phyloP scores from a whole-genome alignment of 2,113 vertebrate genomes.

The Nycticryphes semicollaris region DNA sequence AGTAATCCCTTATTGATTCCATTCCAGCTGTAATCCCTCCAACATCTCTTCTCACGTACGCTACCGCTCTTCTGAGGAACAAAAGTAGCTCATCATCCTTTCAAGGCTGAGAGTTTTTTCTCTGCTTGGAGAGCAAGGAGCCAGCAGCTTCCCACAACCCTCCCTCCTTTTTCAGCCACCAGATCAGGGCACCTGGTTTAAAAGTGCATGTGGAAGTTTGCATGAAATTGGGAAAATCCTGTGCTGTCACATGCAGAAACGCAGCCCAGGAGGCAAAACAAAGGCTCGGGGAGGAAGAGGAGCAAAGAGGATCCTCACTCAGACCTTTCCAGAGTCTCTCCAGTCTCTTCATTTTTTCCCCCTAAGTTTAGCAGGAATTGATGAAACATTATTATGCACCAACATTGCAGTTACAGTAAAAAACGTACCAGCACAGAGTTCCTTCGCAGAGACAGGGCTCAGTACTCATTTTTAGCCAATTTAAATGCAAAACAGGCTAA shows the following conservation, averaged over 20 bases:
- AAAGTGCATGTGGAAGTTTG: background rate
- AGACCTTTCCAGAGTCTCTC: background rate
- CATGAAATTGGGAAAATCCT: background rate
- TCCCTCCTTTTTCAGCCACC: background rate
- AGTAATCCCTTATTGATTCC: background rate
- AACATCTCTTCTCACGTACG: background rate
- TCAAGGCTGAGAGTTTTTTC: background rate
- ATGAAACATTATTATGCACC: background rate
- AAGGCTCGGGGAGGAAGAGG: background rate
- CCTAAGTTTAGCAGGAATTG: background rate
- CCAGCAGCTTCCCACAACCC: background rate
- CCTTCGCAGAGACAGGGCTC: background rate
- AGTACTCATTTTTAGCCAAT: background rate
- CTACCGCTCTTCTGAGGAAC: background rate
- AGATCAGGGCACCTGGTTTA: background rate
- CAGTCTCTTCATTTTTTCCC: background rate
- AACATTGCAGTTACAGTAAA: background rate
- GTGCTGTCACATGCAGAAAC: background rate
- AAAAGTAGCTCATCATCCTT: background rate
- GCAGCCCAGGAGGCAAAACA: background rate
- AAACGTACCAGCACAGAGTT: background rate
- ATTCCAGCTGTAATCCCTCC: background rate
- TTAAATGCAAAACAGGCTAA: background rate
- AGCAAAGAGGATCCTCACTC: background rate
- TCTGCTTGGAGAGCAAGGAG: background rate